Conservation (phyloP, 1,140 invertebrate species). For the Pomacea maculata region DNA sequence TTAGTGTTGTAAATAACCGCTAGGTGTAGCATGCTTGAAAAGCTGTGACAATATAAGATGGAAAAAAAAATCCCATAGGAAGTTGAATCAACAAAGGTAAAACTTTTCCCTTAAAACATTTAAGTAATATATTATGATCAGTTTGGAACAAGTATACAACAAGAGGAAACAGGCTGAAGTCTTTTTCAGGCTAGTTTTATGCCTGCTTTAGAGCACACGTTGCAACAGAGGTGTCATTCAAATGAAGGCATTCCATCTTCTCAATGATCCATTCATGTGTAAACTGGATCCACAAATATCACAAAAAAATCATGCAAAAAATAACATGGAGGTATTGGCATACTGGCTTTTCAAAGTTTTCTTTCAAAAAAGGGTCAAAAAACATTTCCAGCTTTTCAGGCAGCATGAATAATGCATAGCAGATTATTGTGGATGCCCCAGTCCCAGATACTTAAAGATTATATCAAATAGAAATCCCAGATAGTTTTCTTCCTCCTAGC, state of each 20-base stretch:
- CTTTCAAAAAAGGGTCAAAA: neutral
- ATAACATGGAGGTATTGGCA: conserved; percentile 11
- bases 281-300: conserved; percentile 17
- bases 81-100: conserved; percentile 3
- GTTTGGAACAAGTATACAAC: neutral
- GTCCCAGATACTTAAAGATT: too few relatives aligned
- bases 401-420: conserved; percentile 13
- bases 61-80: neutral
- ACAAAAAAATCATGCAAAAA: conserved; percentile 5
- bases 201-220: neutral
- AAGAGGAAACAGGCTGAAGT: neutral
- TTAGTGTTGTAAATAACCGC: neutral
- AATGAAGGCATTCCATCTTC: conserved; percentile 3
- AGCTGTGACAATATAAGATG: neutral
- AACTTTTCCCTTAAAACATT: neutral
- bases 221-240: too few relatives aligned
- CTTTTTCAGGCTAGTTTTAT: neutral
- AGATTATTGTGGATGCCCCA: neutral
- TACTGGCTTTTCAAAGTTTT: conserved; percentile 5
- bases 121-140: conserved; percentile 7
- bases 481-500: too few relatives aligned
- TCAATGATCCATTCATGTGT: conserved; percentile 6
- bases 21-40: too few relatives aligned
- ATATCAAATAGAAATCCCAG: too few relatives aligned
- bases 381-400: neutral